Percentiles rank a stretch among this genome's conserved stretches.
phyloP scores from a whole-genome alignment of 64 coral and sea anemone species.

The Montipora efflorescens region DNA sequence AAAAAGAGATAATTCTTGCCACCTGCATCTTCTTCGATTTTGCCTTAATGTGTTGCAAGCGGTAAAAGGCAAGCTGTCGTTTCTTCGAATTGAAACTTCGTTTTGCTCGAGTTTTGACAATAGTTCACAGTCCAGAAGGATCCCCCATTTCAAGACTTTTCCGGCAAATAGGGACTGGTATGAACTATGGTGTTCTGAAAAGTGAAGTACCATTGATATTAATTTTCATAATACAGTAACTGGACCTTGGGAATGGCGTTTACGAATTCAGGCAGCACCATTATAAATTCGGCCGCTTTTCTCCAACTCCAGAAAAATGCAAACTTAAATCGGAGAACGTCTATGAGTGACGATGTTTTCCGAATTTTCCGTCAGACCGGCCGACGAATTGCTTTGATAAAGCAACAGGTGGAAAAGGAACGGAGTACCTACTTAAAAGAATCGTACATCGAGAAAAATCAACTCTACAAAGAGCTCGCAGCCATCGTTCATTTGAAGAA shows the following conservation, averaged over 20 bases:
- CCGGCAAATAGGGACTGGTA: no score
- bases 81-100: no score
- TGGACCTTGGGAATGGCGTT: not conserved
- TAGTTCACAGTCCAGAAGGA: no score
- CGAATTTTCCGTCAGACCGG: conserved; percentile 73
- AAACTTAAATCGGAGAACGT: conserved; percentile 29
- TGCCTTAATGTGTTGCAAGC: no score
- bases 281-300: conserved; percentile 65
- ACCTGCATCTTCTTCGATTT: not conserved
- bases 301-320: conserved; percentile 70
- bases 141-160: no score
- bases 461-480: conserved; percentile 73
- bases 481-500: conserved; percentile 39
- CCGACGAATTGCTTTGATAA: conserved; percentile 44
- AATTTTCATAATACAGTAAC: not conserved
- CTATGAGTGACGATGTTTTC: conserved; percentile 72
- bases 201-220: no score
- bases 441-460: conserved; percentile 58
- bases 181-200: no score
- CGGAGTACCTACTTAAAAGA: conserved; percentile 57
- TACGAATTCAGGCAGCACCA: not conserved
- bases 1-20: not conserved
- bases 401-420: conserved; percentile 59
- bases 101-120: no score
- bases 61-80: no score